These are phyloP conservation scores for Unio pictorum DNA, from an alignment of 2,888 invertebrate genomes.

Conservation along the genomic window DNA sequence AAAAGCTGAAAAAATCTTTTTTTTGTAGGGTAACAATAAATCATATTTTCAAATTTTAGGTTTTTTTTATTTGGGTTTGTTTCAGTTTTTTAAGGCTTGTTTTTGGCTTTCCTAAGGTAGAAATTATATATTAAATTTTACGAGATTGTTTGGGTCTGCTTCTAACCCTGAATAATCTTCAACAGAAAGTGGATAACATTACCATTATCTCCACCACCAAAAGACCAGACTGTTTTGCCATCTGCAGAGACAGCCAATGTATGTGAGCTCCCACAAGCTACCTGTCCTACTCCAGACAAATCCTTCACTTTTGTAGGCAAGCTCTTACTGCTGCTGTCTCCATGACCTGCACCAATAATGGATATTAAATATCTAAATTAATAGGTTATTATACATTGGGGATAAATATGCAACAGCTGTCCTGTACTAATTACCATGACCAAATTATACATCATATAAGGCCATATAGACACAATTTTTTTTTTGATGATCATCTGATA, in stretches of 20 bases:
- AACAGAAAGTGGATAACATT: conserved; percentile 54
- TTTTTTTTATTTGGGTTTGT: background rate
- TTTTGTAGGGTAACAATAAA: no score
- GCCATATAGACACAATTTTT: no score
- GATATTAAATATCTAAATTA: no score
- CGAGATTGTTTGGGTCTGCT: background rate
- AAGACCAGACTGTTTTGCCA: conserved; percentile 78
- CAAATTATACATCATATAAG: no score
- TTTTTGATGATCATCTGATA: no score
- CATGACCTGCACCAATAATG: conserved; percentile 73
- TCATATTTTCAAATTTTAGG: no score
- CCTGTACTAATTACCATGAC: no score
- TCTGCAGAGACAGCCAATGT: conserved; percentile 77
- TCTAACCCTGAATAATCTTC: background rate
- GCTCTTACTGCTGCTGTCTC: conserved; percentile 76
- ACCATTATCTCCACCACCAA: conserved; percentile 79
- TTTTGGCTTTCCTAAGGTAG: background rate
- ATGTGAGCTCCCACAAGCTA: conserved; percentile 79
- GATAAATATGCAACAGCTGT: no score
- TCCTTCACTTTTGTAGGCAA: conserved; percentile 77
- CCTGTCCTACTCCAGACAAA: conserved; percentile 75
- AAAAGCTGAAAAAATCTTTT: no score
- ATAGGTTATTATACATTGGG: no score
- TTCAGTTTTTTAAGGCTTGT: no score
- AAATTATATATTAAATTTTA: background rate